Conservation (phyloP, 2,113 vertebrate genomes). For the Epinephelus lanceolatus region DNA sequence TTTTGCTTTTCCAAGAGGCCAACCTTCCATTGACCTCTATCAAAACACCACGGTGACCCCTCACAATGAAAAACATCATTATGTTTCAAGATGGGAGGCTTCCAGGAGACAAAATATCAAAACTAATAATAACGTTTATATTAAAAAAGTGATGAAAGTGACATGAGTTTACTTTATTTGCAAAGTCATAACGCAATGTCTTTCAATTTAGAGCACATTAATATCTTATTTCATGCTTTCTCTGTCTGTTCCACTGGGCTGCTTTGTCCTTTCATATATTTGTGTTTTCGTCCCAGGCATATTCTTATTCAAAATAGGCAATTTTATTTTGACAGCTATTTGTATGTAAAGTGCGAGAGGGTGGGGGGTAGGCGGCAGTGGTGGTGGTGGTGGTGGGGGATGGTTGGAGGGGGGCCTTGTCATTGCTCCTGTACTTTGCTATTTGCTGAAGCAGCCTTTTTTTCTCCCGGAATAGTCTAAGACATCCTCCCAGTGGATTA, state of each 20-base stretch:
- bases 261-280: slow-evolving; percentile 73
- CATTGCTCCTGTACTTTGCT: slow-evolving; percentile 70
- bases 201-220: slow-evolving; percentile 74
- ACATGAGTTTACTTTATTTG: slow-evolving; percentile 73
- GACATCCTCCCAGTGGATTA: slow-evolving; percentile 76
- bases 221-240: slow-evolving; percentile 80
- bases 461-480: slow-evolving; percentile 65
- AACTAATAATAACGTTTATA: slow-evolving; percentile 50
- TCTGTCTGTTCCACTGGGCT: slow-evolving; percentile 71
- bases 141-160: slow-evolving; percentile 65
- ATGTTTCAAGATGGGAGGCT: background rate
- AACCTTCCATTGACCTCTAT: slow-evolving; percentile 27
- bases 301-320: slow-evolving; percentile 82
- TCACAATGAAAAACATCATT: slow-evolving; percentile 34
- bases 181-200: slow-evolving; percentile 63
- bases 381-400: no score
- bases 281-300: slow-evolving; percentile 69
- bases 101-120: slow-evolving; percentile 29
- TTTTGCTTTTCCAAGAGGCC: slow-evolving; percentile 25
- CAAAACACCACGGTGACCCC: slow-evolving; percentile 5
- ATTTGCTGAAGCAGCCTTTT: slow-evolving; percentile 83
- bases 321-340: slow-evolving; percentile 87
- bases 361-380: background rate
- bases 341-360: slow-evolving; percentile 82
- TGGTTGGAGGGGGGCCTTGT: slow-evolving; percentile 32